phyloP scores from a whole-genome alignment of 2,797 vertebrate species.

The Gymnodraco acuticeps region DNA sequence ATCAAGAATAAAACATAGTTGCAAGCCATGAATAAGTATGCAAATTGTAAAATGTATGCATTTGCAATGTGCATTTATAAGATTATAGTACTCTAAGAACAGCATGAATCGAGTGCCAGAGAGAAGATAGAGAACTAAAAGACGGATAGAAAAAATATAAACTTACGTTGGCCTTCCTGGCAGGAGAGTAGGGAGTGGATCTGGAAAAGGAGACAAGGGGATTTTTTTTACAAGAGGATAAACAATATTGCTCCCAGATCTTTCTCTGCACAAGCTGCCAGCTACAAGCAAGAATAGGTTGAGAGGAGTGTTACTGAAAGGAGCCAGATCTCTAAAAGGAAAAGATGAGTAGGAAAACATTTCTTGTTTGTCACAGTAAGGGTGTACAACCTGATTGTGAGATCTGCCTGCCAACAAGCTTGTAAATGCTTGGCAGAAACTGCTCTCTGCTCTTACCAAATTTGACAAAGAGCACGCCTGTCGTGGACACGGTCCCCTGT shows the following conservation, averaged over 20 bases:
- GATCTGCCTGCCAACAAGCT: slow-evolving; percentile 5
- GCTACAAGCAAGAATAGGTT: slow-evolving; percentile 46
- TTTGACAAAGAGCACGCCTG: slow-evolving; percentile 96
- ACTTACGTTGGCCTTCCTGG: slow-evolving; percentile 94
- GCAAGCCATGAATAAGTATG: background rate
- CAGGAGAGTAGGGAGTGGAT: slow-evolving; percentile 93
- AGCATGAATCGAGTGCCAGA: slow-evolving; percentile 32
- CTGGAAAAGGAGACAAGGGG: slow-evolving; percentile 84
- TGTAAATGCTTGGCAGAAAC: background rate
- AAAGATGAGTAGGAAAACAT: slow-evolving; percentile 25
- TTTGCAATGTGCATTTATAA: background rate
- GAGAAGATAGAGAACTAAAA: slow-evolving; percentile 9
- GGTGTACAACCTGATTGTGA: slow-evolving; percentile 8
- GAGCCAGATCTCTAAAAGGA: slow-evolving; percentile 37
- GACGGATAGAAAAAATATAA: slow-evolving; percentile 57
- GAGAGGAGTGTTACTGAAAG: slow-evolving; percentile 26
- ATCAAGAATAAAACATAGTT: background rate
- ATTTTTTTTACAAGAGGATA: slow-evolving; percentile 69
- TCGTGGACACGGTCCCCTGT: slow-evolving; percentile 93
- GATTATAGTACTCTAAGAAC: background rate
- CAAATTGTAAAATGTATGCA: background rate
- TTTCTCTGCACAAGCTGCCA: slow-evolving; percentile 60
- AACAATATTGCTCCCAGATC: slow-evolving; percentile 77
- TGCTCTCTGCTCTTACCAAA: slow-evolving; percentile 87
- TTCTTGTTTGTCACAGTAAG: slow-evolving; percentile 26